Conservation (phyloP, 1,140 invertebrate species). For the Drosophila repletoides region DNA sequence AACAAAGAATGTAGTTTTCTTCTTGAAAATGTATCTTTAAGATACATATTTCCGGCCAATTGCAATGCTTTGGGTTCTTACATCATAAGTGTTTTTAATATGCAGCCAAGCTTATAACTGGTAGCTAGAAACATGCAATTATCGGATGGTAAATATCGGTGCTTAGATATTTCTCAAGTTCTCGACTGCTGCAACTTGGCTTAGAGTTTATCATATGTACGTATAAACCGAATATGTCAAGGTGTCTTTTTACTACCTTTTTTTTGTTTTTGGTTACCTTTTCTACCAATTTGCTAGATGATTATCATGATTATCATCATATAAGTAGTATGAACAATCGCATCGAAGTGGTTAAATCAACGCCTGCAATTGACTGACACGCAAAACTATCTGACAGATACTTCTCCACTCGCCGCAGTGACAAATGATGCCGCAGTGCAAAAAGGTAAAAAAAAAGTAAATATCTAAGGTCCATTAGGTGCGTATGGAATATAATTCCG, state of each 20-base stretch:
- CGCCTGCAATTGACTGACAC: constrained; percentile 20
- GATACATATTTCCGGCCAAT: constrained; percentile 7
- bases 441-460: neutral
- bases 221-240: constrained; percentile 34
- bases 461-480: constrained; percentile 27
- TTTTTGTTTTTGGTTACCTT: constrained; percentile 13
- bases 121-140: constrained; percentile 15
- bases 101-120: neutral
- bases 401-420: too few relatives aligned
- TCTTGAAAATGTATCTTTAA: neutral
- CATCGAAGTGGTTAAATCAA: constrained; percentile 21
- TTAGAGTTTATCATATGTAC: neutral
- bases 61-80: constrained; percentile 8
- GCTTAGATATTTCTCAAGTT: constrained; percentile 18
- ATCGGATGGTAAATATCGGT: constrained; percentile 11
- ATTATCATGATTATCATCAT: constrained; percentile 41
- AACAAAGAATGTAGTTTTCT: too few relatives aligned
- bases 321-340: too few relatives aligned
- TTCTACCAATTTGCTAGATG: constrained; percentile 25
- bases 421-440: constrained; percentile 40
- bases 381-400: constrained; percentile 40
- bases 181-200: constrained; percentile 3
- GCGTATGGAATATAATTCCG: constrained; percentile 27
- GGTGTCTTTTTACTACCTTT: constrained; percentile 16
- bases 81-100: constrained; percentile 16